phyloP scores from a whole-genome alignment of 2,797 vertebrate species.

The Valencia hispanica region DNA sequence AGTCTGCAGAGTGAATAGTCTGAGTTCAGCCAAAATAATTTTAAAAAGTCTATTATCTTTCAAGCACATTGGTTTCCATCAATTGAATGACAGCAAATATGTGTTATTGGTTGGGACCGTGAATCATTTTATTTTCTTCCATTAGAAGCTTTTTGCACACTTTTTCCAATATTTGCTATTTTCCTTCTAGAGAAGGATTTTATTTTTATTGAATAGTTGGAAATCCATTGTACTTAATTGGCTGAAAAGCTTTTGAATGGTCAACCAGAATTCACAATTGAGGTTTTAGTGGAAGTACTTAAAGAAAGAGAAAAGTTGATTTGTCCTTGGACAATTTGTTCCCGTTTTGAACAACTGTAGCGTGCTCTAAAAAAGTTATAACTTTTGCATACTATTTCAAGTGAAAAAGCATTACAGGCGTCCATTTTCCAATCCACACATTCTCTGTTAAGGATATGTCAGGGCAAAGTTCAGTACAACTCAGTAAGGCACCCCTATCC shows the following conservation, averaged over 20 bases:
- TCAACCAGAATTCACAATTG: background rate
- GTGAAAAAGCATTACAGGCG: too few relatives aligned
- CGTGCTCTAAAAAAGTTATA: constrained; percentile 1
- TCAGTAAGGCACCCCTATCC: too few relatives aligned
- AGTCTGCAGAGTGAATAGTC: background rate
- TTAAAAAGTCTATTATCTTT: constrained; percentile 19
- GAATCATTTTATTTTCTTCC: constrained; percentile 14
- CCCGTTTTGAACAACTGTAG: constrained; percentile 14
- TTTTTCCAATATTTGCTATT: constrained; percentile 15
- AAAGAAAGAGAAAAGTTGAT: constrained; percentile 31
- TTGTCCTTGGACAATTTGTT: constrained; percentile 36
- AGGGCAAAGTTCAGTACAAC: too few relatives aligned
- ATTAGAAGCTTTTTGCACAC: background rate
- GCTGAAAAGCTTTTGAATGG: background rate
- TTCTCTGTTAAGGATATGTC: too few relatives aligned
- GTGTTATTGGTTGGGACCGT: constrained; percentile 20
- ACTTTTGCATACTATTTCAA: too few relatives aligned
- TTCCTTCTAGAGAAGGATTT: constrained; percentile 24
- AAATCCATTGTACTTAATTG: constrained; percentile 31
- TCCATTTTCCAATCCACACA: too few relatives aligned
- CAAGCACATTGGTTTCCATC: constrained; percentile 30
- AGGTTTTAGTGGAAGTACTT: constrained; percentile 25
- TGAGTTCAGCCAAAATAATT: constrained; percentile 15
- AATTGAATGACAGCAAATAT: constrained; percentile 35
- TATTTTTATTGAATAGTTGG: constrained; percentile 26